Base-by-base conservation (phyloP, 2,113 vertebrate genomes). In the Percina caprodes region DNA sequence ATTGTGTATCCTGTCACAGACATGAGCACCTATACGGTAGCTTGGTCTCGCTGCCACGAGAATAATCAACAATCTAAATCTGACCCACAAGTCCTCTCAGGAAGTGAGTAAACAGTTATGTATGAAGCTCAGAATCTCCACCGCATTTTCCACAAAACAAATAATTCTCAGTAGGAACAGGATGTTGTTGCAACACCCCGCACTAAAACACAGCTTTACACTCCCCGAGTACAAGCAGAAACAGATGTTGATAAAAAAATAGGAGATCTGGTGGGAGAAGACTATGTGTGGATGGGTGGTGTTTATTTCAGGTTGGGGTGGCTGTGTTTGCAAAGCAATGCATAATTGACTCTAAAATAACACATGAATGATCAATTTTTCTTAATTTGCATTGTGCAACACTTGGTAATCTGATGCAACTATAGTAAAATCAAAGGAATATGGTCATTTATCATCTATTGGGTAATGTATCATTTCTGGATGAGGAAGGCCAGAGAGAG, bases 141-240 rank as follows among this genome's bases (percentile, higher is more conserved):
- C 77, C 63, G 76, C 23, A 72, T 84, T 84, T 87, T 83, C 82
- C 82, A 77, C 75, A 69, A 90, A 87, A 86, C 87, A 91, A 89
- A 92, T 81, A 84, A 71, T 65, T 87, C 84, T 85, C 74, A 75
- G 72, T 46, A 0, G 75, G 68, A 84, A 87, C 91, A 92, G 92
- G 92, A 93, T 91, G 93, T 92, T 92, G 84, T 89, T 92, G 90
- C 90, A 88, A 91, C 84, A 92, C 77, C 73, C 55, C 21, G 4
- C 48, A 49, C 76, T 56, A 83, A 67, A 70, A 63, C 75, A 74
- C 6, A 75, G 85, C 88, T 88, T 91, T 90, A 87, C 81, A 79
- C 54, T 72, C 46, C 49, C 72, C 4, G 18, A 39, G 66, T 55
- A 52, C 69, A 78, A 88, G 78, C 83, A 86, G 70, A 87, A 91